Conservation (phyloP, 2,113 vertebrate genomes). For the Pollimyrus isidori region DNA sequence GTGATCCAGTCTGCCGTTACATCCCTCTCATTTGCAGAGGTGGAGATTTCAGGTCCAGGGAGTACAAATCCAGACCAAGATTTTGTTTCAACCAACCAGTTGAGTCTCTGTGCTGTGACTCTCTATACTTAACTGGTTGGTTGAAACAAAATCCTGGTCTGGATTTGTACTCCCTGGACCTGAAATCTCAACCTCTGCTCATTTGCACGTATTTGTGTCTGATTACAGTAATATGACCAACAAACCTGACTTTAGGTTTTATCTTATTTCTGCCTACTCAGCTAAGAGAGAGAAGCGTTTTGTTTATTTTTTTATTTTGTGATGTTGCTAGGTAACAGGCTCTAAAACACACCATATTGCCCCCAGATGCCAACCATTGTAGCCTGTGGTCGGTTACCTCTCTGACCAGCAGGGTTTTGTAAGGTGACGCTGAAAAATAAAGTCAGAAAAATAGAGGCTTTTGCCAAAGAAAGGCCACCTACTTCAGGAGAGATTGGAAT, state of each 20-base stretch:
- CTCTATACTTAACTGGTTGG: no score
- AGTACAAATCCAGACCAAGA: no score
- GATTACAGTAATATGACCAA: background rate
- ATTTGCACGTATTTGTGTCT: conserved; percentile 22
- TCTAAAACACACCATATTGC: background rate
- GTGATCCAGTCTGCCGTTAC: background rate
- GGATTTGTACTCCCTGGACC: no score
- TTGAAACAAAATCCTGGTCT: no score
- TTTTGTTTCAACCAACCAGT: no score
- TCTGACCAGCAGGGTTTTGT: background rate
- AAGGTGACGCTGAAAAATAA: background rate
- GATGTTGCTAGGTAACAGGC: background rate
- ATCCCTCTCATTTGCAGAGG: background rate
- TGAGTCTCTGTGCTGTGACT: no score
- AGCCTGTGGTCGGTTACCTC: background rate
- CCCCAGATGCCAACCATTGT: background rate
- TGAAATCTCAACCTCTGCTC: background rate
- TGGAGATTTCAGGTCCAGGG: no score
- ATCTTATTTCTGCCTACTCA: background rate
- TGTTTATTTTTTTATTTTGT: background rate
- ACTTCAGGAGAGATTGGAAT: background rate
- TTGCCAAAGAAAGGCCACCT: background rate
- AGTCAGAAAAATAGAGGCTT: background rate
- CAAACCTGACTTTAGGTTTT: background rate
- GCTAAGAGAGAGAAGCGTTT: background rate